Base-by-base conservation (phyloP, 2,888 invertebrate species). In the Drosophila paranaensis region DNA sequence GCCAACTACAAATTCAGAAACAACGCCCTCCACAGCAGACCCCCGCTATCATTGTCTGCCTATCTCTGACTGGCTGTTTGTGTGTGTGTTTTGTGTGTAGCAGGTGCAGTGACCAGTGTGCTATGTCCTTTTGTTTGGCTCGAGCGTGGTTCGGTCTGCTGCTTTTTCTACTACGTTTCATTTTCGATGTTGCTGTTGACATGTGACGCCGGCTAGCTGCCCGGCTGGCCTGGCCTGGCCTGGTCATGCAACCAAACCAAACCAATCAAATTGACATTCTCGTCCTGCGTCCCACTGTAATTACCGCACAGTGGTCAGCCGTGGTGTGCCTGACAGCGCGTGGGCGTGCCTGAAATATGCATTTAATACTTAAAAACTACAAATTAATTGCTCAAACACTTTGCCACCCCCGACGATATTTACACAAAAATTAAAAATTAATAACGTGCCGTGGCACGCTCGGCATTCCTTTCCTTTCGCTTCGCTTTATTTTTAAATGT, bases 381-480 rank as follows among this genome's bases (percentile, higher is more conserved):
- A 82, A 83, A 82, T 81, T 82, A 83, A 82, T 82, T 82, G 83
- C 66, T 54, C 42, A 66, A 71, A 71, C 67, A 58, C 63, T 79
- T 81, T 66, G n/a, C 62, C 62, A 48, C 48, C 48, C 62, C 50
- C 25, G 30, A 35, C 62, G 39, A 55, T 79, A 79, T 85, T 82
- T 85, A 70, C 85, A 85, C 70, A 61, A 72, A 74, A 80, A 81
- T 82, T 82, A 86, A 86, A 82, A 83, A 81, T 82, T 82, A 82
- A 82, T 86, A 82, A 67, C 54, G 60, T 62, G 45, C 51, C 51
- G 51, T 60, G 51, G 13, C 50, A 30, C 46, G 30, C 45, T 64
- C 54, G 14, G 48, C 30, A 46, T 37, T 62, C 45, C 37, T 37
- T 45, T 40, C 39, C 4, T 16, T 13, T 30, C 16, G 3, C 5